Conservation (phyloP, 2,888 invertebrate genomes). For the Odontomyia ornata region DNA sequence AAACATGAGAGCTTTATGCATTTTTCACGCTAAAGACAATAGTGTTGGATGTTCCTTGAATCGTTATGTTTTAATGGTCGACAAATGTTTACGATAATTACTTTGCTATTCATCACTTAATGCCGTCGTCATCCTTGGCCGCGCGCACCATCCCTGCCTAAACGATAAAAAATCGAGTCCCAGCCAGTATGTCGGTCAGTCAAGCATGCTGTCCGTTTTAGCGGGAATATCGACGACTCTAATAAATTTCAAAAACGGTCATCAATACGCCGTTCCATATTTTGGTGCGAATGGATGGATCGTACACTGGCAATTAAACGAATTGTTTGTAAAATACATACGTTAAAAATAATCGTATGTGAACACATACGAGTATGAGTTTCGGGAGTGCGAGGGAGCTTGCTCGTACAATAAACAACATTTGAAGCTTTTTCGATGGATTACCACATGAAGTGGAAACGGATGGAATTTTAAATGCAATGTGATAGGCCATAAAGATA, state of each 20-base stretch:
- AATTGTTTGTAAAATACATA: no score
- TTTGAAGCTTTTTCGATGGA: background rate
- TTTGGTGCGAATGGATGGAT: background rate
- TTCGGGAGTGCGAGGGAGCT: no score
- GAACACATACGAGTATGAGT: no score
- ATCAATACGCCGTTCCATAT: background rate
- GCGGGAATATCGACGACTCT: no score
- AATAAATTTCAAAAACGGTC: background rate
- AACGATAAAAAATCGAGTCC: no score
- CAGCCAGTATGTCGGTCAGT: background rate
- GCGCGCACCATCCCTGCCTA: no score
- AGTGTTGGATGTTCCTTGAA: conserved; percentile 9
- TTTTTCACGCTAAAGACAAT: conserved; percentile 39
- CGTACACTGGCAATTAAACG: no score
- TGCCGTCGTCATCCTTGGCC: background rate
- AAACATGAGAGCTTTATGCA: conserved; percentile 38
- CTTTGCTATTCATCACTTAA: conserved; percentile 12
- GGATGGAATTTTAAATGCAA: background rate
- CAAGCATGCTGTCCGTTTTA: background rate
- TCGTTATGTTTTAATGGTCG: conserved; percentile 27
- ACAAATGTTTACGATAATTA: conserved; percentile 37
- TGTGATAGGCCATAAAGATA: background rate
- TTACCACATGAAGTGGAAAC: background rate
- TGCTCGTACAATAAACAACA: no score
- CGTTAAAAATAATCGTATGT: no score